phyloP scores from a whole-genome alignment of 35 echinoderm and acorn worm genomes.

The Patiria miniata region DNA sequence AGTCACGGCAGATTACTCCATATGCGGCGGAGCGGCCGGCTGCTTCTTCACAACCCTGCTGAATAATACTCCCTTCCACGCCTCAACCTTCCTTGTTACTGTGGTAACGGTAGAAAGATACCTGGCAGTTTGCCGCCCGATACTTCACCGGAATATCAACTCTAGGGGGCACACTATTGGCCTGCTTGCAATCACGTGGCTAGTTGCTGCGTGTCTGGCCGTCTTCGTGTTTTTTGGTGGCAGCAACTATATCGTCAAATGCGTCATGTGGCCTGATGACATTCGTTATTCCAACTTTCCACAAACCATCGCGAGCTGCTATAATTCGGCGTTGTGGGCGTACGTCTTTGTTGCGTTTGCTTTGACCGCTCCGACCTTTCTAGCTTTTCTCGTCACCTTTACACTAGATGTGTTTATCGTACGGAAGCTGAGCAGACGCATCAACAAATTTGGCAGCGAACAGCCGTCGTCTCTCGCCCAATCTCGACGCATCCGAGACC shows the following conservation, averaged over 20 bases:
- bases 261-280: background rate
- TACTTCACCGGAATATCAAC: background rate
- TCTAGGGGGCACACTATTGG: background rate
- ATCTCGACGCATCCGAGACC: background rate
- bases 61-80: background rate
- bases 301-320: too few relatives aligned
- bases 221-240: background rate
- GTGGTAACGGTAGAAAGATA: background rate
- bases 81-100: background rate
- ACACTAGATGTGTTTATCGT: background rate
- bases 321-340: too few relatives aligned
- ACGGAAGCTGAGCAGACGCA: background rate
- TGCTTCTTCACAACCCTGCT: background rate
- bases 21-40: background rate
- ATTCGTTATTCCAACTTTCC: background rate
- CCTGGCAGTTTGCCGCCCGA: background rate
- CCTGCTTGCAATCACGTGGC: background rate
- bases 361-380: background rate
- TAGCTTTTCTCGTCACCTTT: background rate
- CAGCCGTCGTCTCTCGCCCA: background rate
- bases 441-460: background rate
- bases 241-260: background rate
- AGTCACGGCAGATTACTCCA: background rate
- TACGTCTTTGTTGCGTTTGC: background rate
- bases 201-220: background rate